A percentile compares a stretch with the other conserved stretches of the same genome.
Conservation (phyloP, 2,797 vertebrate genomes). For the Adelosebastes latens region DNA sequence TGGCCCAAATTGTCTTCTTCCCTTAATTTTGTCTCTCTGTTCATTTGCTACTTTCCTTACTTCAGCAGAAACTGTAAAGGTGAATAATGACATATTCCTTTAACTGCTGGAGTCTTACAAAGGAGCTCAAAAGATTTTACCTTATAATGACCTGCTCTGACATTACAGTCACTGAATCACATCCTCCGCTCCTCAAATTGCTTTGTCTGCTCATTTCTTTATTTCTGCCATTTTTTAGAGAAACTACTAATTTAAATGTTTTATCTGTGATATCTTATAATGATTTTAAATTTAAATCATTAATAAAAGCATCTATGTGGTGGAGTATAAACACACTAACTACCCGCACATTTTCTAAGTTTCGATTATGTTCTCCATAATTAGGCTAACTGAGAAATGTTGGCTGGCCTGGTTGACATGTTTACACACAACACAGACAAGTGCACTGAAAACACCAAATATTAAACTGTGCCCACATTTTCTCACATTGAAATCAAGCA, state of each 20-base stretch:
- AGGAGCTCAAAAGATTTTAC: conserved; percentile 3
- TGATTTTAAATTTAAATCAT: not conserved
- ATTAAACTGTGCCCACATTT: too few relatives aligned
- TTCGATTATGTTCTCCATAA: too few relatives aligned
- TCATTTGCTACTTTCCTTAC: conserved; percentile 9
- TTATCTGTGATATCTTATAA: not conserved
- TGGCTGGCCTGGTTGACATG: too few relatives aligned
- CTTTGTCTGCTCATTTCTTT: not conserved
- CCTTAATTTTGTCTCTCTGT: not conserved
- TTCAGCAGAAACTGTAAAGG: conserved; percentile 20
- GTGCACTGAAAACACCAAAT: too few relatives aligned
- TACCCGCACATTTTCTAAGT: too few relatives aligned
- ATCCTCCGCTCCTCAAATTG: not conserved
- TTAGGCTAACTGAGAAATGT: too few relatives aligned
- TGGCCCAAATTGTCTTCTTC: not conserved
- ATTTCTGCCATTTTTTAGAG: not conserved
- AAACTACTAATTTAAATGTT: not conserved
- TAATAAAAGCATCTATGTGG: not conserved
- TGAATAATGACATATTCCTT: conserved; percentile 27
- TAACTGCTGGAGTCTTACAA: conserved; percentile 6
- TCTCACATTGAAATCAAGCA: too few relatives aligned
- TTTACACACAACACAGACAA: too few relatives aligned
- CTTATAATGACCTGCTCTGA: not conserved
- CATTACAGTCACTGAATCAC: not conserved
- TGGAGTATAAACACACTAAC: not conserved